Base-by-base conservation (phyloP, 2,888 invertebrate genomes). In the Stictocephala bisonia region DNA sequence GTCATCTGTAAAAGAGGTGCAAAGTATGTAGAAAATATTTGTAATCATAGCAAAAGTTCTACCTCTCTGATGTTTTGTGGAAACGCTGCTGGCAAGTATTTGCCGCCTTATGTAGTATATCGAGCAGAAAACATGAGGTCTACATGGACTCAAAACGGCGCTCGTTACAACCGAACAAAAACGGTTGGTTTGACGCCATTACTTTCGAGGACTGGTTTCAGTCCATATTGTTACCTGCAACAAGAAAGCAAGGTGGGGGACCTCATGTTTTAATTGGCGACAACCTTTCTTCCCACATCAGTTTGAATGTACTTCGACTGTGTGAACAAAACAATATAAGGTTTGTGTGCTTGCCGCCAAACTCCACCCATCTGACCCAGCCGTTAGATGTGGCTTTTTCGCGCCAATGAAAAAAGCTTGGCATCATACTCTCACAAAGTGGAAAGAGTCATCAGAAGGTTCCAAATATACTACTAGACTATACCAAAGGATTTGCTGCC, bases 1-100 rank as follows among this genome's bases (percentile, higher is more conserved):
- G 76, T 78, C n/a, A 78, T 81, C 11, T 51, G 74, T 26, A 78
- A 79, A 73, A 69, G 79, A 64, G 81, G 81, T 29, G 64, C 73
- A 11, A 83, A 82, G 75, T 80, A 84, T 74, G 78, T 81, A n/a
- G 81, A 83, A 67, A 51, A 80, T 27, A 79, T 82, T n/a, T 77
- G 79, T 58, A 81, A 83, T 72, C 58, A 74, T 7, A 72, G 80
- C 4, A 83, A n/a, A 75, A 64, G 78, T 4, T 72, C 77, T 18
- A 79, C 80, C 40, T 80, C 79, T 40, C 71, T 80, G 18, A 83
- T 83, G 83, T 80, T 83, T 73, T 80, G 81, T 76, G 82, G 79
- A 1, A 80, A 78, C 75, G 82, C 83, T 1, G 72, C 35, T 9
- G 83, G 83, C 6, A 70, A 76, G 66, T n/a, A 79, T 4, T 70